Conservation (phyloP, 2,797 vertebrate species). For the Propithecus perrieri region DNA sequence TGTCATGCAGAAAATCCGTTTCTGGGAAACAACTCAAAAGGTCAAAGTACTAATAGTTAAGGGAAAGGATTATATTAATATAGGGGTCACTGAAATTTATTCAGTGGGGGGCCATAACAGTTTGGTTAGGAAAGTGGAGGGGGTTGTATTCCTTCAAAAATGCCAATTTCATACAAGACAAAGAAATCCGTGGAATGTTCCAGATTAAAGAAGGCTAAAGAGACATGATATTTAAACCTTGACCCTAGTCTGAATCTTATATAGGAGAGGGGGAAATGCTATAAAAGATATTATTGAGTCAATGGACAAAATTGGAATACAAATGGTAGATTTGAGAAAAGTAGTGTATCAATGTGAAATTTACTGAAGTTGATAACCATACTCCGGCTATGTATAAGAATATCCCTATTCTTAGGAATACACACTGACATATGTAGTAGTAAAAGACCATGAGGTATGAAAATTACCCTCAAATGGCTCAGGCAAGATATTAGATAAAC, state of each 20-base stretch:
- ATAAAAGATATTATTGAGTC: not conserved
- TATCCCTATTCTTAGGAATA: not conserved
- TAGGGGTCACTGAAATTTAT: no score
- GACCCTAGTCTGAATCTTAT: not conserved
- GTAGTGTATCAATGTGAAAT: not conserved
- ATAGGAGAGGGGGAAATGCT: not conserved
- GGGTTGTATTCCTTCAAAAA: not conserved
- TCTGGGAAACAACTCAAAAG: no score
- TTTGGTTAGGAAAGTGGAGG: not conserved
- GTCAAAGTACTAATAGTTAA: no score
- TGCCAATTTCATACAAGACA: not conserved
- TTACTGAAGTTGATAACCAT: not conserved
- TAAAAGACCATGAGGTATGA: not conserved
- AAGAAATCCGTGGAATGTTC: not conserved
- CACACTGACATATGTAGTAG: not conserved
- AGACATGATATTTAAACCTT: not conserved
- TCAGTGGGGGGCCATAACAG: no score
- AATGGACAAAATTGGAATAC: not conserved
- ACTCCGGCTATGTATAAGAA: not conserved
- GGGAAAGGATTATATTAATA: no score
- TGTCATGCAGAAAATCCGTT: no score
- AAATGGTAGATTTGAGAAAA: not conserved
- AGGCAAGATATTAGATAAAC: not conserved
- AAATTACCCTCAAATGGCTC: not conserved
- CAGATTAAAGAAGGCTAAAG: not conserved